A percentile compares a stretch with the other conserved stretches of the same genome.
Evolutionary conservation across 2,888 invertebrate species (phyloP).

Genomic region (Apeira syringaria): DNA sequence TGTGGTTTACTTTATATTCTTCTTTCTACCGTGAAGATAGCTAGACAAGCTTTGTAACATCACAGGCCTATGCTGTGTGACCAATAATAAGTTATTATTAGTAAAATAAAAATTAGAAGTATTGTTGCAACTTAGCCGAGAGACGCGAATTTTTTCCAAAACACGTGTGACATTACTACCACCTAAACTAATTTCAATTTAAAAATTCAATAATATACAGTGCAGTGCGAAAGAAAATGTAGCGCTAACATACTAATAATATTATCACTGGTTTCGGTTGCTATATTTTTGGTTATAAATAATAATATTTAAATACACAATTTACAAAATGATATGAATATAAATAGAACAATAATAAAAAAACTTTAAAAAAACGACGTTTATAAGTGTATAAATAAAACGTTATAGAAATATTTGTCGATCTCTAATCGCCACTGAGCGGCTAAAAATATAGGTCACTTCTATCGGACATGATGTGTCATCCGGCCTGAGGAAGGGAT

Average conservation of each 20-base stretch:
- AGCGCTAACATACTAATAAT: conserved; percentile 28
- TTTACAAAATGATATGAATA: not conserved
- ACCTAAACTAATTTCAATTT: conserved; percentile 58
- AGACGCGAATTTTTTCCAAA: conserved; percentile 17
- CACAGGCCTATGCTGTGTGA: too few species aligned
- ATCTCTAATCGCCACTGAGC: not conserved
- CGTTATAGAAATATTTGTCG: not conserved
- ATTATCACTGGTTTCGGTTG: conserved; percentile 57
- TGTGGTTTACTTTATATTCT: too few species aligned
- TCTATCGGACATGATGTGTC: not conserved
- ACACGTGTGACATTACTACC: conserved; percentile 52
- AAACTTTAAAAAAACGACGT: too few species aligned
- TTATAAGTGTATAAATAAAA: not conserved
- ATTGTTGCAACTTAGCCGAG: conserved; percentile 1
- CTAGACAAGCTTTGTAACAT: too few species aligned
- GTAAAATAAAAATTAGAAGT: too few species aligned
- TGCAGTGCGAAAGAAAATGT: conserved; percentile 56
- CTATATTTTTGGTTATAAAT: conserved; percentile 36
- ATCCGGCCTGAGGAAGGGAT: conserved; percentile 23
- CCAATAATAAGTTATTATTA: too few species aligned
- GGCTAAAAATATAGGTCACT: conserved; percentile 1
- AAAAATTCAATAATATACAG: conserved; percentile 54
- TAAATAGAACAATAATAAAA: too few species aligned
- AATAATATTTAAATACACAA: too few species aligned
- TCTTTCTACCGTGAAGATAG: too few species aligned